Conservation (phyloP, 53 echinoderm and acorn worm species). For the Temnopleurus reevesii region DNA sequence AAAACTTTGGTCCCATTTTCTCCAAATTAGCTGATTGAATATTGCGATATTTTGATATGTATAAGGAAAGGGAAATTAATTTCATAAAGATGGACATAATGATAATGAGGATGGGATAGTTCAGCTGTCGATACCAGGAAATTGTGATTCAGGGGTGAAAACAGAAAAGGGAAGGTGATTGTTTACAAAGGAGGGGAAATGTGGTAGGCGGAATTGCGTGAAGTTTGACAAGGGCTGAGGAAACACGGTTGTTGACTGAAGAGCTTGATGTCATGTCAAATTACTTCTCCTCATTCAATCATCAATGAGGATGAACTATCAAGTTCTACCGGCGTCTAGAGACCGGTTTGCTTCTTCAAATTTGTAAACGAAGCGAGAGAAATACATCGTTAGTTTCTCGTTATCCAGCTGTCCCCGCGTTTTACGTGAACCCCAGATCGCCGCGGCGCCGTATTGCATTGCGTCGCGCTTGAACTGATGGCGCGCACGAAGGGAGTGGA, state of each 20-base stretch:
- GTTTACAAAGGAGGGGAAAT: neutral
- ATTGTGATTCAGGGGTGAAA: neutral
- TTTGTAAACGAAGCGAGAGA: constrained; percentile 43
- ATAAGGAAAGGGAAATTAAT: neutral
- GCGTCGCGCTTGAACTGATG: neutral
- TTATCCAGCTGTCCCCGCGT: constrained; percentile 28
- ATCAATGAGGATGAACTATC: constrained; percentile 19
- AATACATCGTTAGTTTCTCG: constrained; percentile 20
- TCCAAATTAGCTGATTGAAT: too few relatives aligned
- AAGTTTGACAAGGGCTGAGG: neutral
- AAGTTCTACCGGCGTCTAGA: neutral
- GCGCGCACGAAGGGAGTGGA: neutral
- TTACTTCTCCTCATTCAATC: neutral
- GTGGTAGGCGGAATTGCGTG: neutral
- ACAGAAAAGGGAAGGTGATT: neutral
- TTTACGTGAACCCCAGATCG: neutral
- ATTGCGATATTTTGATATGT: too few relatives aligned
- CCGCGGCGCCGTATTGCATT: neutral
- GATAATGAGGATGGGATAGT: neutral
- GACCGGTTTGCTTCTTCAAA: neutral
- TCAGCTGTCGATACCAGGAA: neutral
- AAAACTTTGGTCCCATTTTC: neutral
- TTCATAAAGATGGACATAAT: neutral
- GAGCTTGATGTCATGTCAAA: neutral
- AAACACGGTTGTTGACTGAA: neutral